Evolutionary conservation across 53 echinoderm and acorn worm genomes (phyloP).

Genomic region (Astropecten irregularis): DNA sequence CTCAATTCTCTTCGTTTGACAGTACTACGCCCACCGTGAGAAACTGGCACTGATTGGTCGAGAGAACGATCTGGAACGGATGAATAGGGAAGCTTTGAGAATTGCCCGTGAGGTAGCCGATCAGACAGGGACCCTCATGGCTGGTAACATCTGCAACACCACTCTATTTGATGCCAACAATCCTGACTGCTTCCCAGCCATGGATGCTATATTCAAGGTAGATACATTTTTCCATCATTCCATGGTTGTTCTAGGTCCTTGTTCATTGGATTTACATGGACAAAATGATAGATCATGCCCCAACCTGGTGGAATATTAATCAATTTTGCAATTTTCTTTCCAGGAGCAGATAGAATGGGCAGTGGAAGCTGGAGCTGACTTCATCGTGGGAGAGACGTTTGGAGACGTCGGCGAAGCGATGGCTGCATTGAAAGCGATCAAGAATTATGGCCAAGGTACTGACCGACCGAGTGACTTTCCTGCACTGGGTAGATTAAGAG

Average conservation of each 20-base stretch:
- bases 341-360: conserved; percentile 98
- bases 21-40: conserved; percentile 88
- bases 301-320: too few species aligned
- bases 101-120: conserved; percentile 86
- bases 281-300: not conserved
- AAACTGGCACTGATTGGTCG: conserved; percentile 71
- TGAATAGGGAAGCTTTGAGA: conserved; percentile 74
- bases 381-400: conserved; percentile 83
- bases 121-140: conserved; percentile 85
- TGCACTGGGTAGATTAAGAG: too few species aligned
- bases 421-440: conserved; percentile 73
- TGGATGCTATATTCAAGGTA: conserved; percentile 73
- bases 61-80: conserved; percentile 65
- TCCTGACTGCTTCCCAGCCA: conserved; percentile 42
- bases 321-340: too few species aligned
- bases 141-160: conserved; percentile 82
- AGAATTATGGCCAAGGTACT: conserved; percentile 51
- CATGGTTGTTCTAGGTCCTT: too few species aligned
- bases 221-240: not conserved
- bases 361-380: conserved; percentile 84
- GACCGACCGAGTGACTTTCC: not conserved
- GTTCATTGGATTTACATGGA: not conserved
- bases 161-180: conserved; percentile 57
- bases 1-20: too few species aligned
- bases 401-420: conserved; percentile 74